A percentile compares a stretch with the other conserved stretches of the same genome.
phyloP scores from a whole-genome alignment of 1,140 invertebrate genomes.

The Diploscapter pachys region DNA sequence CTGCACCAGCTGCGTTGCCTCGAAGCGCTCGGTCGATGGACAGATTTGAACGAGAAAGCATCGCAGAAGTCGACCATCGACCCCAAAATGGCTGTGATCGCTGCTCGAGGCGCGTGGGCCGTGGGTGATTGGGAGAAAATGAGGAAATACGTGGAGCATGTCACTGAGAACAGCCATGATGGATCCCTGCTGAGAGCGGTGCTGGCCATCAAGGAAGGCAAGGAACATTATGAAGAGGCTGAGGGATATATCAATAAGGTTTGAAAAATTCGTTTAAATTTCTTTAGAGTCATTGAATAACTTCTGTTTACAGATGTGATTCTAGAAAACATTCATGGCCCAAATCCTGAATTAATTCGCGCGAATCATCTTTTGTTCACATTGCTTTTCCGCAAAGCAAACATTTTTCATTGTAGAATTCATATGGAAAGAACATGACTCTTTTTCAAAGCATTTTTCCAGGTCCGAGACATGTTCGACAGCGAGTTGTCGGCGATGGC shows the following conservation, averaged over 20 bases:
- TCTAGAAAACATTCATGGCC: too few species aligned
- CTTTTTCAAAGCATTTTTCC: conserved; percentile 31
- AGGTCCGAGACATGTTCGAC: conserved; percentile 85
- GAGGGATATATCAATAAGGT: too few species aligned
- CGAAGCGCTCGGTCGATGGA: conserved; percentile 95
- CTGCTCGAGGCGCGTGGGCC: conserved; percentile 90
- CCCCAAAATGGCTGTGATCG: conserved; percentile 59
- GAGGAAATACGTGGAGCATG: conserved; percentile 13
- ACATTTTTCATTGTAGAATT: too few species aligned
- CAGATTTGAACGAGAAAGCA: conserved; percentile 53
- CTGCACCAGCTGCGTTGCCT: conserved; percentile 92
- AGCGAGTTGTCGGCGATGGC: conserved; percentile 95
- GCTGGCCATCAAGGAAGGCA: conserved; percentile 9
- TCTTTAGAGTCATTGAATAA: too few species aligned
- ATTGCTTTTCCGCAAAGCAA: too few species aligned
- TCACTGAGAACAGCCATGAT: conserved; percentile 33
- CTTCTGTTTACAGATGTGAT: too few species aligned
- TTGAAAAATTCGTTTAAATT: too few species aligned
- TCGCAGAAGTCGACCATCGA: conserved; percentile 16
- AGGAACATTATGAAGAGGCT: too few species aligned
- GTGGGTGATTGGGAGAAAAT: conserved; percentile 62
- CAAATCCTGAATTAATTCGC: too few species aligned
- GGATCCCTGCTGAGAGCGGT: conserved; percentile 25
- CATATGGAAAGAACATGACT: not conserved
- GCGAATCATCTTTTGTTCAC: too few species aligned